These are phyloP conservation scores for Catocala fraxini DNA, from an alignment of 2,888 invertebrate species.

Conservation along the genomic window DNA sequence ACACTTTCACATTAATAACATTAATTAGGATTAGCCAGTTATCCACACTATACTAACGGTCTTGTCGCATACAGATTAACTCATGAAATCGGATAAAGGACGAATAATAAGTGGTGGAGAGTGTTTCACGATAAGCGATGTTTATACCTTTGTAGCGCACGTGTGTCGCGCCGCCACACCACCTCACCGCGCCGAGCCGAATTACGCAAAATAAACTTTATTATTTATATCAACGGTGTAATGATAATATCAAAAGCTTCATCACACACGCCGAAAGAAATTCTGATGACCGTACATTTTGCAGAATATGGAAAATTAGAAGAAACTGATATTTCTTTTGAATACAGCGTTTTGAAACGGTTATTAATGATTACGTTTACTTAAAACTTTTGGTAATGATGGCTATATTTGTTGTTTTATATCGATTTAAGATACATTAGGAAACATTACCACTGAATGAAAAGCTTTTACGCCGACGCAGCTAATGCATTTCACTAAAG, in stretches of 20 bases:
- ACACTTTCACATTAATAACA: too few species aligned
- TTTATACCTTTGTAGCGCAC: constrained; percentile 52
- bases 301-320: neutral
- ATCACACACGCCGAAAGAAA: constrained; percentile 31
- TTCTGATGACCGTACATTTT: constrained; percentile 5
- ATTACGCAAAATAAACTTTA: constrained; percentile 49
- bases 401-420: too few species aligned
- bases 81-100: constrained; percentile 72
- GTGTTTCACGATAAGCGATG: constrained; percentile 61
- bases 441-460: too few species aligned
- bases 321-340: neutral
- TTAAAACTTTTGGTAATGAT: too few species aligned
- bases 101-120: constrained; percentile 64
- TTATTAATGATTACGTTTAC: too few species aligned
- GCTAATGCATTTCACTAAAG: neutral
- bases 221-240: constrained; percentile 35
- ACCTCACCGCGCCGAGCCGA: constrained; percentile 32
- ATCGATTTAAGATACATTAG: too few species aligned
- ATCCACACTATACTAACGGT: constrained; percentile 38
- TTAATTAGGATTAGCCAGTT: constrained; percentile 3
- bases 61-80: constrained; percentile 61
- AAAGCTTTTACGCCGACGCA: too few species aligned
- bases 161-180: constrained; percentile 37
- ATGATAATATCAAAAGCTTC: constrained; percentile 40
- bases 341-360: neutral